These are phyloP conservation scores for Dinocampus coccinellae DNA, from an alignment of 2,888 invertebrate genomes.

Conservation along the genomic window DNA sequence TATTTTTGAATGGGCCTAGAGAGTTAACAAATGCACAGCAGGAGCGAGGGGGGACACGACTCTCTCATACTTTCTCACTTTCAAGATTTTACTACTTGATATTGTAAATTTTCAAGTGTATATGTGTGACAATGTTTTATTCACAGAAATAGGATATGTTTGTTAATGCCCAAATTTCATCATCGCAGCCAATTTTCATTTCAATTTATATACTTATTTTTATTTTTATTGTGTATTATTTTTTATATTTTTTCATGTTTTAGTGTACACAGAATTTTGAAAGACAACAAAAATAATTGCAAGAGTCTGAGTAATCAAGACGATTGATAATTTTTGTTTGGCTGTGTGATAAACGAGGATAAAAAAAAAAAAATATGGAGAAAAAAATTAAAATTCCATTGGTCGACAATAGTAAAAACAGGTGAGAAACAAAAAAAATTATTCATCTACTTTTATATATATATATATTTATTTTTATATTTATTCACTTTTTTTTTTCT, in stretches of 20 bases:
- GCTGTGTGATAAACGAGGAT: background rate
- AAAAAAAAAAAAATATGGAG: conserved; percentile 23
- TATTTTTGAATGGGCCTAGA: conserved; percentile 51
- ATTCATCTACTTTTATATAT: background rate
- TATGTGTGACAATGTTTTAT: conserved; percentile 35
- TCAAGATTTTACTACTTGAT: conserved; percentile 65
- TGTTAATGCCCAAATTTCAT: conserved; percentile 34
- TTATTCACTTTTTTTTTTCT: conserved; percentile 3
- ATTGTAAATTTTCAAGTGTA: too few species aligned
- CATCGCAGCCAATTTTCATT: too few species aligned
- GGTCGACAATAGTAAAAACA: background rate
- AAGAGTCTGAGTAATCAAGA: too few species aligned
- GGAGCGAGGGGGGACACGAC: conserved; percentile 54
- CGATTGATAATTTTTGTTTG: too few species aligned
- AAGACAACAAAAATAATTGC: too few species aligned
- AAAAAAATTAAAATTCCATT: conserved; percentile 8
- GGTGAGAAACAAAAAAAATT: background rate
- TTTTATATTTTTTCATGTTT: too few species aligned
- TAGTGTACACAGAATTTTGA: too few species aligned
- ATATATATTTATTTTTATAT: background rate
- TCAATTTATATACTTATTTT: too few species aligned
- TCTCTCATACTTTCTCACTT: conserved; percentile 48
- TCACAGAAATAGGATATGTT: conserved; percentile 48
- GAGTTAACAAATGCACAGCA: conserved; percentile 67
- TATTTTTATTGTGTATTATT: too few species aligned